Conservation (phyloP, 2,113 vertebrate species). For the Oreochromis spilurus region DNA sequence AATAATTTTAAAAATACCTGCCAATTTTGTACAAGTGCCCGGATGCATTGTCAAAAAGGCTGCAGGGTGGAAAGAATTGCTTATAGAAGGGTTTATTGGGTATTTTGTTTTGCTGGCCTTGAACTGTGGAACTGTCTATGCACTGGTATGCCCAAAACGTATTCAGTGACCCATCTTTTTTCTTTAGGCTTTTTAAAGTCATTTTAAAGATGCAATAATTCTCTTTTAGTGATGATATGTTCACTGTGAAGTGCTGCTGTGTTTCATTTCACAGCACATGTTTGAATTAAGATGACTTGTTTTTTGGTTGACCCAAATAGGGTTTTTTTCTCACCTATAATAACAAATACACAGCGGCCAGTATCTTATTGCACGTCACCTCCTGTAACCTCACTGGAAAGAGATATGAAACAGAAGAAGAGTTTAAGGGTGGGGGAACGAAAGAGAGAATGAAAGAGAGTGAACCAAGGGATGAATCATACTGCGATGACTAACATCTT, state of each 20-base stretch:
- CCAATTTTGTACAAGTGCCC: background rate
- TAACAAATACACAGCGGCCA: background rate
- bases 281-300: background rate
- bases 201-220: background rate
- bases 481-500: conserved; percentile 65
- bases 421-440: background rate
- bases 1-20: background rate
- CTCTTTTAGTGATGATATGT: background rate
- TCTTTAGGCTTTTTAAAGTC: background rate
- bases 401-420: background rate
- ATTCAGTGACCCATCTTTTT: background rate
- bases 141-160: background rate
- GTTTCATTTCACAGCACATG: background rate
- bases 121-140: background rate
- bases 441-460: background rate
- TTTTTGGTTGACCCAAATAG: background rate
- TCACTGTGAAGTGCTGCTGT: background rate
- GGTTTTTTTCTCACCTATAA: background rate
- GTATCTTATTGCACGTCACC: background rate
- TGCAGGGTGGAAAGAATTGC: background rate
- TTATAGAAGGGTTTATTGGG: background rate
- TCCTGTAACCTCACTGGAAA: background rate
- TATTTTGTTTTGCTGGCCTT: background rate
- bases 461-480: conserved; percentile 48
- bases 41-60: background rate